Evolutionary conservation across 2,888 invertebrate species (phyloP), one percentile per base, ranked within the genome.

Genomic region (Lutraria lutraria): DNA sequence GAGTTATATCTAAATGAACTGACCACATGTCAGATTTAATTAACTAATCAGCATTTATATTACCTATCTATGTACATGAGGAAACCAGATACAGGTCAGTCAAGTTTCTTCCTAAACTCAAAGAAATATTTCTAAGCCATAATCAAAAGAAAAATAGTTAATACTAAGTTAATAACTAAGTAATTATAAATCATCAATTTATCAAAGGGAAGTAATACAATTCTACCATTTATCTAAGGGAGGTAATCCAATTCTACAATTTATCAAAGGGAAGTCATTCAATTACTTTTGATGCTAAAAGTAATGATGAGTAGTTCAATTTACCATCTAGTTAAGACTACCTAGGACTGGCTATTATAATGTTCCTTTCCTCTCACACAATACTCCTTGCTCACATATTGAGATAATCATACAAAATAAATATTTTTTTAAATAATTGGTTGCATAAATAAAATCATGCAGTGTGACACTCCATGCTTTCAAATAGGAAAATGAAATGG

Each of bases 1-100:
- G 19, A 31, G 12, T 43, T 60, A 43, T 85, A 80, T 80, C 79
- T 80, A n/a, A 29, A 31, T 85, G n/a, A 56, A 19, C 60, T 79
- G 80, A 85, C 85, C 85, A 85, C 60, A 85, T 85, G 85, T 80
- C 85, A n/a, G n/a, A 15, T 21, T n/a, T 85, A 85, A 85, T 85
- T 85, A 85, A 80, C 85, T 79, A 53, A 85, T 79, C 76, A 31
- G 34, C 16, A 15, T 68, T 25, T 25, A 68, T 68, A 68, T 68
- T 68, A n/a, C n/a, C 63, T 68, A 68, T 68, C 63, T 68, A 68
- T 68, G 63, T 68, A n/a, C 63, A 25, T 13, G 25, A 68, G 25
- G 63, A 68, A 68, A 68, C 63, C 63, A 68, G 63, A 68, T 68
- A 68, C 25, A 12, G 63, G 25, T 68, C 63, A 68, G 63, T 13